Base-by-base conservation (phyloP, 2,113 vertebrate species). In the Numenius arquata region DNA sequence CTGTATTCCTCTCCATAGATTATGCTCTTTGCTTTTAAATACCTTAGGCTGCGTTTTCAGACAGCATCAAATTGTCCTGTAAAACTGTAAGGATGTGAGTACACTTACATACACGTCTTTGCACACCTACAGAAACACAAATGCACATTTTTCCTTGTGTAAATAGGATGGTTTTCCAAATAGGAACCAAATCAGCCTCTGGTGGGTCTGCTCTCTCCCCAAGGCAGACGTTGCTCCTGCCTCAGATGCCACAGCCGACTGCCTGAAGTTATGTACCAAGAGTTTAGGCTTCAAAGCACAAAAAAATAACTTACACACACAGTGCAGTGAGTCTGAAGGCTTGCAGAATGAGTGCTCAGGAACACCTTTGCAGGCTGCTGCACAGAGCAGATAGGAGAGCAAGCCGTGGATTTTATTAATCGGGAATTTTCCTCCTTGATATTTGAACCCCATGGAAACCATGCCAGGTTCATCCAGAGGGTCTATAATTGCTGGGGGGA, bases 41-140 rank as follows among this genome's bases (percentile, higher is more conserved):
- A 81, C 25, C 29, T 91, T 78, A 65, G 83, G 15, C 85, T 90
- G 58, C 61, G 74, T 96, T 95, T 96, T 91, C 92, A 92, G 89
- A 72, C 81, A 79, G 80, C 58, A 65, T 58, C 58, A 67, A 43
- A 62, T 58, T 62, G 50, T 82, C 72, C 40, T 62, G 29, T 52
- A 70, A 91, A 95, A 56, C 52, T 59, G 23, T 38, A 72, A 82
- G 48, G 34, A 23, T 43, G 12, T 30, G 34, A 72, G 61, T 65
- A 47, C 22, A 22, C 48, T 70, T 61, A 65, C 5, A 32, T 29
- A 53, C 26, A 62, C 6, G 15, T 53, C 53, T 53, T 43, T 62
- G 26, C 62, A 84, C 47, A 66, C 13, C 10, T 67, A 65, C 23
- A 59, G 59, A 80, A 83, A 76, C 21, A 70, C 5, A 36, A 6